Evolutionary conservation across 37 sponge, comb jelly and placozoan species (phyloP), one percentile per base, ranked within the genome.

Genomic region (Spongilla lacustris): DNA sequence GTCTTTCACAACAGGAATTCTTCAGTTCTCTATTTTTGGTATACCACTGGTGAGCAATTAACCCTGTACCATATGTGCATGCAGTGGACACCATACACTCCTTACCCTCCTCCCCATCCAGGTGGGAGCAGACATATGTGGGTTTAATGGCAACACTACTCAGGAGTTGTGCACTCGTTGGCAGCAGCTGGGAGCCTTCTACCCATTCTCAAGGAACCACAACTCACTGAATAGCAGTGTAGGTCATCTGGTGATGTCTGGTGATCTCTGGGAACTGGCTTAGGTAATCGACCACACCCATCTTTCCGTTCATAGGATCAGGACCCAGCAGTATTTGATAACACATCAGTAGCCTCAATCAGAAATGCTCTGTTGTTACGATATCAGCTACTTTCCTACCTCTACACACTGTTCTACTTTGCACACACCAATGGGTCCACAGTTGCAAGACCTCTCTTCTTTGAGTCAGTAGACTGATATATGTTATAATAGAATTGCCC

Each of bases 111-210:
- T 46, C 46, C 33, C 36, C 27, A n/a, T 89, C 17, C 58, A 93
- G 93, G 93, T 93, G 48, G 96, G 96, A 0, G 94, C 92, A n/a
- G 94, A 96, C 67, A 93, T 96, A 50, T 93, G 96, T 80, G 96
- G 96, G 24, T 96, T 93, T 58, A 66, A 68, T 80, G 96, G 82
- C 77, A 83, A 89, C 71, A 78, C 92, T 32, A 91, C 89, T 30
- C 90, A 86, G 37, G 87, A 93, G 86, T 72, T 96, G 76, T 93
- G 94, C 35, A 81, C 76, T 24, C 71, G 96, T 28, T 96, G 96
- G 96, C 77, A 86, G 58, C 89, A 96, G 83, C 68, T 96, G 1
- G 96, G 96, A 68, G 91, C 96, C 19, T 96, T 93, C 50, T 96
- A 96, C 68, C 89, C 94, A 10, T 96, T 93, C 70, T 96, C 92